Conservation (phyloP, 2,797 vertebrate genomes). For the Malacoraja senta region DNA sequence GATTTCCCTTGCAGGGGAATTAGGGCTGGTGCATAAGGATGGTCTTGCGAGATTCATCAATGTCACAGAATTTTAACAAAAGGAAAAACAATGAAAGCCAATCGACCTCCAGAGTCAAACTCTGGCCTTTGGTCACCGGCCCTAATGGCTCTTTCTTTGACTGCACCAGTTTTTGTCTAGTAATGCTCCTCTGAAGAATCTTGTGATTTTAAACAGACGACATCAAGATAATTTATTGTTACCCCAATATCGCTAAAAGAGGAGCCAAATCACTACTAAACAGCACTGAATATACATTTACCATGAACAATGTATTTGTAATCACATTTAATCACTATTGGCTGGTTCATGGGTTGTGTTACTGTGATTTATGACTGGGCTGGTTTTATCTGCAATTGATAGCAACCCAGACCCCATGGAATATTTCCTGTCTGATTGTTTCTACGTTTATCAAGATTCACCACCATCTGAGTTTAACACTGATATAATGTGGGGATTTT, state of each 20-base stretch:
- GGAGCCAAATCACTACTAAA: neutral
- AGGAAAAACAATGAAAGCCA: neutral
- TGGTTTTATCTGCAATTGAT: neutral
- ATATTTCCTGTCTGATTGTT: neutral
- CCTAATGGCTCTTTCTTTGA: neutral
- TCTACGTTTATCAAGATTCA: neutral
- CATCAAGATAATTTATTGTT: neutral
- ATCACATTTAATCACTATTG: conserved; percentile 4
- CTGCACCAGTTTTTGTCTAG: neutral
- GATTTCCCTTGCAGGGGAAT: neutral
- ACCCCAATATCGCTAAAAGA: neutral
- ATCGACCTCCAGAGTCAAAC: neutral
- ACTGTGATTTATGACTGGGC: neutral
- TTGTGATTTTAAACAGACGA: neutral
- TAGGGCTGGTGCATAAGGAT: neutral
- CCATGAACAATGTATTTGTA: neutral
- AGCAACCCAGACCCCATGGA: neutral
- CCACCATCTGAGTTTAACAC: neutral
- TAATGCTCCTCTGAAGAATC: too few species aligned
- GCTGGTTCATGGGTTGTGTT: neutral
- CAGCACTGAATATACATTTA: neutral
- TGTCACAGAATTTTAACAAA: neutral
- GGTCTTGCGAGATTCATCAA: neutral
- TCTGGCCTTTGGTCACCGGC: neutral
- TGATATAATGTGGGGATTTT: neutral